A percentile compares a stretch with the other conserved stretches of the same genome.
phyloP scores from a whole-genome alignment of 2,888 invertebrate species.

The Tetanocera ferruginea region DNA sequence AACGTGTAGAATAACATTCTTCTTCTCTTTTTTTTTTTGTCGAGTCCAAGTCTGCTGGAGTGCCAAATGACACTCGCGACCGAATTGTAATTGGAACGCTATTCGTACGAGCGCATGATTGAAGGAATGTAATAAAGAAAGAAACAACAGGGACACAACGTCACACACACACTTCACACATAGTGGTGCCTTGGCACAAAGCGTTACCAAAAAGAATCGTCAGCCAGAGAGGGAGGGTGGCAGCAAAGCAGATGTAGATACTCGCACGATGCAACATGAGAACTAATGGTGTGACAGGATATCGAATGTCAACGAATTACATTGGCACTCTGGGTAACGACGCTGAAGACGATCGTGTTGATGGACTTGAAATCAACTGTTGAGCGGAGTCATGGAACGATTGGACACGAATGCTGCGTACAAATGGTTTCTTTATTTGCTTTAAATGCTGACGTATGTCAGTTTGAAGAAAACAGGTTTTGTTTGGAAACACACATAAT shows the following conservation, averaged over 20 bases:
- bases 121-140: constrained; percentile 32
- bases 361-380: constrained; percentile 26
- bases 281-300: constrained; percentile 21
- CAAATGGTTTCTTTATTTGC: constrained; percentile 25
- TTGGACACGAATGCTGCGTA: background rate
- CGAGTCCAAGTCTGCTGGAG: constrained; percentile 28
- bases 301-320: constrained; percentile 34
- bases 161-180: background rate
- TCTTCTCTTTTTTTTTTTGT: background rate
- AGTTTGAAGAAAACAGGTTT: background rate
- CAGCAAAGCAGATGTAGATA: constrained; percentile 37
- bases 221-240: constrained; percentile 8
- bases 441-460: background rate
- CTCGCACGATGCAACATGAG: constrained; percentile 5
- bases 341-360: background rate
- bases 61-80: constrained; percentile 28
- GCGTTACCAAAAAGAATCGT: constrained; percentile 34
- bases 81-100: constrained; percentile 41
- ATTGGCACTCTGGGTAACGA: constrained; percentile 23
- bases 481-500: background rate
- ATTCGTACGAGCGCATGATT: constrained; percentile 31
- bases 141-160: background rate
- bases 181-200: constrained; percentile 18
- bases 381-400: constrained; percentile 16
- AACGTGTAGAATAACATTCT: background rate